These are phyloP conservation scores for Gadus chalcogrammus DNA, from an alignment of 2,113 vertebrate species.

Conservation along the genomic window DNA sequence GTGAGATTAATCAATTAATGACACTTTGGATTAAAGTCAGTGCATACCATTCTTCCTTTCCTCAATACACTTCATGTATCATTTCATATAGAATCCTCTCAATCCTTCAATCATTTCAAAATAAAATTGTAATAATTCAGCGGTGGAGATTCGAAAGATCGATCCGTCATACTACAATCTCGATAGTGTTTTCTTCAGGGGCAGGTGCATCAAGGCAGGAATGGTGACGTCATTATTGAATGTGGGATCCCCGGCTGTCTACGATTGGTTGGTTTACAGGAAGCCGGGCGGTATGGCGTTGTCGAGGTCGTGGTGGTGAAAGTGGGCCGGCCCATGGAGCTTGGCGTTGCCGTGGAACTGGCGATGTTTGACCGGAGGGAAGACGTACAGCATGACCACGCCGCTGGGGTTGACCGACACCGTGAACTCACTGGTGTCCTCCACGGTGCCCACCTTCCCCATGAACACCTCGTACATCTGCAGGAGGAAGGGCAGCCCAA, in stretches of 20 bases:
- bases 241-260: background rate
- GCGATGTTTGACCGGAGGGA: constrained; percentile 49
- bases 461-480: constrained; percentile 78
- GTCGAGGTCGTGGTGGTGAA: background rate
- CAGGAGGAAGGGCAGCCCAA: background rate
- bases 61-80: background rate
- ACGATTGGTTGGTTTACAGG: constrained; percentile 22
- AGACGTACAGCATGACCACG: constrained; percentile 92
- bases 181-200: background rate
- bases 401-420: constrained; percentile 86
- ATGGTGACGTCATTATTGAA: background rate
- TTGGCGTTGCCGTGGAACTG: constrained; percentile 11
- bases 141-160: background rate
- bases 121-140: background rate
- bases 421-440: constrained; percentile 71
- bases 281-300: constrained; percentile 37
- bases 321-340: background rate
- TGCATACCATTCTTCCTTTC: no score
- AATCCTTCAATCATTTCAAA: background rate
- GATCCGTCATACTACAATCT: background rate
- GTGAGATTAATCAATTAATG: background rate
- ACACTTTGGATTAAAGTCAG: background rate
- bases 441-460: constrained; percentile 56
- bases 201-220: background rate
- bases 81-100: background rate